Conservation (phyloP, 2,113 vertebrate genomes). For the Cynopterus brachyotis region DNA sequence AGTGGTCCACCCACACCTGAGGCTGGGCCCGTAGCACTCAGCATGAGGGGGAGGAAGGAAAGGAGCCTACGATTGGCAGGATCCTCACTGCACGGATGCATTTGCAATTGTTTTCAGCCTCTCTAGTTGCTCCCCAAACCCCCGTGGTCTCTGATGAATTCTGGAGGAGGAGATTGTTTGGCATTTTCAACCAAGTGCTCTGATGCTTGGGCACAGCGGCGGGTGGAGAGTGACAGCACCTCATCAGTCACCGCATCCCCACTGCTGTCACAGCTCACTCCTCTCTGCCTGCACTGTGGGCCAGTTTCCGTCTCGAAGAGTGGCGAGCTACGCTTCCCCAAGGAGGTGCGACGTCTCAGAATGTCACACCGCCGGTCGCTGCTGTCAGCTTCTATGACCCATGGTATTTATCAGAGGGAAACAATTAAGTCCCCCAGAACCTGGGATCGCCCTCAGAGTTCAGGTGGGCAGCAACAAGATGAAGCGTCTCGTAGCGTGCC, state of each 20-base stretch:
- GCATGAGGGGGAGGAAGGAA: background rate
- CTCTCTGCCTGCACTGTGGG: background rate
- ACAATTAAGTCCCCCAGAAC: slow-evolving; percentile 51
- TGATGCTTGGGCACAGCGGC: rapidly evolving
- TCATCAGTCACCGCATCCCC: background rate
- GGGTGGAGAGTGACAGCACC: background rate
- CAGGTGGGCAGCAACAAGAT: background rate
- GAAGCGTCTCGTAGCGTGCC: background rate
- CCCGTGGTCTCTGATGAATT: background rate
- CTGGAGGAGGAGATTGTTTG: slow-evolving; percentile 11
- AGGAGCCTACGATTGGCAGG: rapidly evolving
- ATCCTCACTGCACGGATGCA: background rate
- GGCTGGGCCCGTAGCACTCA: rapidly evolving
- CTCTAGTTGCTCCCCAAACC: background rate
- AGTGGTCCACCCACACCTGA: background rate
- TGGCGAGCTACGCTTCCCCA: background rate
- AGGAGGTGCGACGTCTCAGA: background rate
- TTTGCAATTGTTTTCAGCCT: background rate
- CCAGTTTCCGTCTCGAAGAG: background rate
- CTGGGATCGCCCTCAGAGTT: background rate
- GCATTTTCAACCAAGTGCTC: slow-evolving; percentile 29
- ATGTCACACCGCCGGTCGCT: slow-evolving; percentile 36
- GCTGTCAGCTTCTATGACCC: slow-evolving; percentile 49
- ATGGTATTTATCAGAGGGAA: slow-evolving; percentile 62
- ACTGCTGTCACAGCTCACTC: background rate